A percentile compares a stretch with the other conserved stretches of the same genome.
Evolutionary conservation across 2,797 vertebrate species (phyloP).

Genomic region (Picus viridis): DNA sequence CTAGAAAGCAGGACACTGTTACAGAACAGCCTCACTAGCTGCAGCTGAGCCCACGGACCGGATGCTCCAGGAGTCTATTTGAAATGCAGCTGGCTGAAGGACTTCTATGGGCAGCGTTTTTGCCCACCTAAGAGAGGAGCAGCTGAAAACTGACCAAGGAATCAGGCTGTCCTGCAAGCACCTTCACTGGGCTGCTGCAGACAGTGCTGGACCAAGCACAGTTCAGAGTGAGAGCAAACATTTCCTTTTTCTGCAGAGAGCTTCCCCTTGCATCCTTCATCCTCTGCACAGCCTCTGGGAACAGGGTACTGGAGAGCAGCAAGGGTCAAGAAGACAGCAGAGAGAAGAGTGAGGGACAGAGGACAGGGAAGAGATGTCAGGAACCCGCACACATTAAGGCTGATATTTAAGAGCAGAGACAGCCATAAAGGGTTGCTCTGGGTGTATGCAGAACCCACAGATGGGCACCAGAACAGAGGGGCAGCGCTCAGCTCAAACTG

Average conservation of each 20-base stretch:
- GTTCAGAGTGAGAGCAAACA: not conserved
- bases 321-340: not conserved
- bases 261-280: not conserved
- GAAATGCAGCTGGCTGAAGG: not conserved
- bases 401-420: not conserved
- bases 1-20: conserved; percentile 30
- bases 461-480: not conserved
- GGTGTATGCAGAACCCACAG: not conserved
- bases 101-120: not conserved
- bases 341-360: not conserved
- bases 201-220: not conserved
- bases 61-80: not conserved
- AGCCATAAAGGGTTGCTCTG: rapidly evolving
- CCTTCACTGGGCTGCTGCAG: not conserved
- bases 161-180: not conserved
- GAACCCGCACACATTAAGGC: not conserved
- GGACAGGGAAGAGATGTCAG: not conserved
- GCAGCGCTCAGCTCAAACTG: not conserved
- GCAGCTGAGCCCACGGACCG: not conserved
- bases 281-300: not conserved
- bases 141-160: not conserved
- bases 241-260: not conserved
- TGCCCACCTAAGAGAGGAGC: not conserved
- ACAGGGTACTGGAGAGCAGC: not conserved
- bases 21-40: not conserved